Conservation (phyloP, 2,888 invertebrate species). For the Electrophaes corylata region DNA sequence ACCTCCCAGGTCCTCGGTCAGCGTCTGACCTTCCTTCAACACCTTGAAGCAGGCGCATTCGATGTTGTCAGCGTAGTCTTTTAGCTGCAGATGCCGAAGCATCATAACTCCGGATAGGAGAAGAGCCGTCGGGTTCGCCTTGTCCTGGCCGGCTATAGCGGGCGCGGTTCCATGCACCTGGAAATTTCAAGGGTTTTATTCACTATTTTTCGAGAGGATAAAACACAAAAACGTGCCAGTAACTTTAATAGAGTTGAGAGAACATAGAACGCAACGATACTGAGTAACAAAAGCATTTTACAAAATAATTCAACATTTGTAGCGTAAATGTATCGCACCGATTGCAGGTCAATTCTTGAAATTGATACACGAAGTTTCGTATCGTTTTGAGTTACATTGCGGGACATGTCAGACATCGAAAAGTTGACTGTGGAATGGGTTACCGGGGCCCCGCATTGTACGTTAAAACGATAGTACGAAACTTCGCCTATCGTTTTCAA, state of each 20-base stretch:
- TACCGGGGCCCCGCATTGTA: too few species aligned
- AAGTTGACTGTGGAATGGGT: too few species aligned
- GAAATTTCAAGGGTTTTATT: conserved; percentile 2
- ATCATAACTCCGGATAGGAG: conserved; percentile 99
- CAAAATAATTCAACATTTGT: too few species aligned
- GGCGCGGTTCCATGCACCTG: conserved; percentile 99
- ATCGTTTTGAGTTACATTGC: too few species aligned
- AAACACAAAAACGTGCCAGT: not conserved
- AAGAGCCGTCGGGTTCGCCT: conserved; percentile 98
- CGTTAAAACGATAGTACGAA: too few species aligned
- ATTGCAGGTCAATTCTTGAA: too few species aligned
- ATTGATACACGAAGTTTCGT: too few species aligned
- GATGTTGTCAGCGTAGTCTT: conserved; percentile 89
- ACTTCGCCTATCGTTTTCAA: too few species aligned
- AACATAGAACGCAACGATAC: not conserved
- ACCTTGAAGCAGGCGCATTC: conserved; percentile 91
- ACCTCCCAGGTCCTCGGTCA: conserved; percentile 98
- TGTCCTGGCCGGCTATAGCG: conserved; percentile 97
- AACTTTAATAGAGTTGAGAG: not conserved
- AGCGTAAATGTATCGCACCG: too few species aligned
- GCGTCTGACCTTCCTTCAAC: conserved; percentile 90
- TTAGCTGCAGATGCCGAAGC: conserved; percentile 95
- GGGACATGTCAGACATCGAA: too few species aligned
- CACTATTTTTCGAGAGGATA: not conserved
- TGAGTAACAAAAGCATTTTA: too few species aligned